Conservation (phyloP, 2,797 vertebrate genomes). For the Onychomys arenicola region DNA sequence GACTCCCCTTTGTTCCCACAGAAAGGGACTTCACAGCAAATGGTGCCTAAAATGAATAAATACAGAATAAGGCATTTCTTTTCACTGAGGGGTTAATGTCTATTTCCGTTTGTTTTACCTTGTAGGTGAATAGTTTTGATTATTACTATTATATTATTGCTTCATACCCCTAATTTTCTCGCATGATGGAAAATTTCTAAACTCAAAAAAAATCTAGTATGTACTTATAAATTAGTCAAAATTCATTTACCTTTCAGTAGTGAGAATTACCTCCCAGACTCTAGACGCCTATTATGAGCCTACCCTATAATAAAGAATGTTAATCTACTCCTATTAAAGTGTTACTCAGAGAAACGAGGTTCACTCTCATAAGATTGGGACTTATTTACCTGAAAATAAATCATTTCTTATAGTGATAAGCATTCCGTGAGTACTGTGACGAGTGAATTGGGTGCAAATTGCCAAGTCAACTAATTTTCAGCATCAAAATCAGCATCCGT, state of each 20-base stretch:
- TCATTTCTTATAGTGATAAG: conserved; percentile 19
- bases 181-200: conserved; percentile 56
- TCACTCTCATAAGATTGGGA: conserved; percentile 59
- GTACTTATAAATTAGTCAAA: conserved; percentile 67
- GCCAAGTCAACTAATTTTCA: neutral
- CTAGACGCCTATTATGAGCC: conserved; percentile 55
- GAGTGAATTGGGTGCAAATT: conserved; percentile 14
- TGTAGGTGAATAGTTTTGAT: conserved; percentile 34
- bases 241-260: conserved; percentile 62
- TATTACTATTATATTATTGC: conserved; percentile 49
- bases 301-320: conserved; percentile 69
- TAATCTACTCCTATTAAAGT: conserved; percentile 69
- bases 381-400: conserved; percentile 62
- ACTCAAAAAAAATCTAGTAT: conserved; percentile 9
- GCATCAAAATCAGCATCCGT: neutral
- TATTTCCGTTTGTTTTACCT: conserved; percentile 43
- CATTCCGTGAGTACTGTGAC: neutral
- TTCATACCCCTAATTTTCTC: conserved; percentile 44
- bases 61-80: neutral
- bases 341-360: conserved; percentile 68
- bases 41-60: conserved; percentile 31
- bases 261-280: conserved; percentile 59
- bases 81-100: conserved; percentile 35
- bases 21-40: conserved; percentile 37
- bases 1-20: conserved; percentile 49